Base-by-base conservation (phyloP, 1,140 invertebrate species). In the Brachionus asplanchnoidis region DNA sequence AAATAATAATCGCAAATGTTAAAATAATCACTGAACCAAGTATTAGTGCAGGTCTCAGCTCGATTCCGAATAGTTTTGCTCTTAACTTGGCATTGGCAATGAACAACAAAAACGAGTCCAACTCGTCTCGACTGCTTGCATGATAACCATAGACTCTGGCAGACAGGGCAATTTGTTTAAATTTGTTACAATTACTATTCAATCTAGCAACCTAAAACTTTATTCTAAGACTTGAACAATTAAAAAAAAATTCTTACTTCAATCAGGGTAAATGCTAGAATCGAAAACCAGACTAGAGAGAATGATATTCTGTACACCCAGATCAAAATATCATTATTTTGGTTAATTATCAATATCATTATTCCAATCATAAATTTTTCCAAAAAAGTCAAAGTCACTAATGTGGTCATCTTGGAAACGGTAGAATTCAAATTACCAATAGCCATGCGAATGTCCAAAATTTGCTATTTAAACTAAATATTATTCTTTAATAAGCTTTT, bases 131-230 rank as follows among this genome's bases (percentile, higher is more conserved):
- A 8, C 87, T 88, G 20, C 85, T 86, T 46, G 85, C 86, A 60
- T 89, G 89, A 85, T 90, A 90, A 17, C 89, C 89, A 87, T 89
- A 90, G 17, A 90, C 89, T 84, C 89, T 84, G 85, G 87, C 88
- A 78, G 89, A 88, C 50, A 90, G 85, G 12, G 88, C 87, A 60
- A 89, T 88, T 50, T 89, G 89, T 17, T 88, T 87, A 20, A 90
- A 87, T 78, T 88, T 86, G 65, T 86, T 86, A 77, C 88, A 89
- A 14, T 87, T 87, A 11, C 87, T 88, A 42, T 89, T 89, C 12
- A 90, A 86, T 82, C 89, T 86, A 3, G 89, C 89, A 28, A 89
- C 89, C 89, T 23, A 86, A 85, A 65, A 68, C 85, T 70, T 79
- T 50, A 28, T 28, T 85, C 7, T 53, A 32, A 70, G 17, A 7